Evolutionary conservation across 2,113 vertebrate genomes (phyloP), one percentile per base, ranked within the genome.

Genomic region (Oryzias javanicus): DNA sequence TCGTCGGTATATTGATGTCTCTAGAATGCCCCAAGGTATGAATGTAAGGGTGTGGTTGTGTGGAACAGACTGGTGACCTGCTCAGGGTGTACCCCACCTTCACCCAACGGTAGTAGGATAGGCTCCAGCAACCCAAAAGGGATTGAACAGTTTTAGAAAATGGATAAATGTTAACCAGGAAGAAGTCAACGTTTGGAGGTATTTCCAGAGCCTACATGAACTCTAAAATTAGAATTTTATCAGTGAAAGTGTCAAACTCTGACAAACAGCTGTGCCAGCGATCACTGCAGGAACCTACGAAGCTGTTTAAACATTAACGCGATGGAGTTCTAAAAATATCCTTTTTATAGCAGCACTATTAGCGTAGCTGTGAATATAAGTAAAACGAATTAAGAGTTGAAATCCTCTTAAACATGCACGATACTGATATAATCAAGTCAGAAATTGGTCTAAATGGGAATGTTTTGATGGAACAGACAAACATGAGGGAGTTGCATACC

Each of bases 401-500:
- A 35, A 10, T 47, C 7, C 19, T 7, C 46, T 47, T n/a, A 18
- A 47, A 18, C n/a, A 47, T 17, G 16, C 45, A 13, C 12, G 35
- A 35, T 35, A 10, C 35, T 35, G 8, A 35, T 2, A 35, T 35
- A 3, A 35, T 35, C 10, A 35, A 35, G 35, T 35, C 35, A 35
- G 35, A 12, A 18, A n/a, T 6, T 47, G 46, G 5, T 24, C 40
- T 35, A 29, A 40, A 12, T 17, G 35, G 19, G 10, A 42, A 15
- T 19, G 44, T n/a, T 40, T 10, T 18, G n/a, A 4, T 44, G 29
- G 48, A 49, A 51, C 53, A 25, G 22, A 6, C 45, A 19, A 60
- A 64, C 46, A 24, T 18, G 22, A n/a, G n/a, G 55, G 35, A 14
- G 24, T 60, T 27, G 5, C 49, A 60, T 44, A 50, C 67, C 41